A percentile compares a stretch with the other conserved stretches of the same genome.
Conservation (phyloP, 2,888 invertebrate genomes). For the Drosophila gaucha region DNA sequence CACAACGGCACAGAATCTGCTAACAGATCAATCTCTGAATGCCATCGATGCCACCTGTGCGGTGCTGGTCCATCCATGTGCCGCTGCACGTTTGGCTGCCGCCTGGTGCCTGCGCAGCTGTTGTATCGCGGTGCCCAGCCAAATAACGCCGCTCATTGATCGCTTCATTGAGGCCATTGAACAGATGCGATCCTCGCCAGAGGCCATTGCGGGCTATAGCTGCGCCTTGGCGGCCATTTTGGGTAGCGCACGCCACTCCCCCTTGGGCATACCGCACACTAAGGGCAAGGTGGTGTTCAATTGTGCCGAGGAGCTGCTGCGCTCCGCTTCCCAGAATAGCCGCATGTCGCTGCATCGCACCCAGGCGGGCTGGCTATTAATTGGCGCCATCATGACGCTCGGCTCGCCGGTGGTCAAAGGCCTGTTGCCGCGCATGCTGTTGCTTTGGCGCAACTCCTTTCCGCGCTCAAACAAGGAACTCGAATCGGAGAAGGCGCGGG, state of each 20-base stretch:
- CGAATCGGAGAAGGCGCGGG: slow-evolving; percentile 97
- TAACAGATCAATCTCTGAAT: slow-evolving; percentile 93
- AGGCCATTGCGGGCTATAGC: slow-evolving; percentile 95
- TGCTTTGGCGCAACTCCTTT: slow-evolving; percentile 99
- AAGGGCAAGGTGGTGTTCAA: slow-evolving; percentile 99
- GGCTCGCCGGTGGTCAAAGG: slow-evolving; percentile 97
- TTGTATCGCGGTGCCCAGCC: slow-evolving; percentile 96
- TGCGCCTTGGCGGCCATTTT: slow-evolving; percentile 96
- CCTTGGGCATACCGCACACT: slow-evolving; percentile 97
- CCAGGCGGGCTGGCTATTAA: slow-evolving; percentile 98
- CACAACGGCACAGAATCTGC: slow-evolving; percentile 96
- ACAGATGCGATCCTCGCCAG: slow-evolving; percentile 94
- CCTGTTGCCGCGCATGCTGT: slow-evolving; percentile 95
- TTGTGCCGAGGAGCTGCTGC: slow-evolving; percentile 97
- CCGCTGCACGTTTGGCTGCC: slow-evolving; percentile 96
- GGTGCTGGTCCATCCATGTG: slow-evolving; percentile 96
- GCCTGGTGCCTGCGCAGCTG: slow-evolving; percentile 96
- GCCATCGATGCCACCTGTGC: slow-evolving; percentile 87
- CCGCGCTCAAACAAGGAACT: slow-evolving; percentile 98
- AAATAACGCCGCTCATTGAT: slow-evolving; percentile 96
- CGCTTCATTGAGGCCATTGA: slow-evolving; percentile 94
- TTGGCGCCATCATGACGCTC: slow-evolving; percentile 98
- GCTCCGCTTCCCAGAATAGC: slow-evolving; percentile 98
- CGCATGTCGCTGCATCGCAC: slow-evolving; percentile 97
- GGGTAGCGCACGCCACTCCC: slow-evolving; percentile 95